These are phyloP conservation scores for Thecophora atra DNA, from an alignment of 2,888 invertebrate species.

Conservation along the genomic window DNA sequence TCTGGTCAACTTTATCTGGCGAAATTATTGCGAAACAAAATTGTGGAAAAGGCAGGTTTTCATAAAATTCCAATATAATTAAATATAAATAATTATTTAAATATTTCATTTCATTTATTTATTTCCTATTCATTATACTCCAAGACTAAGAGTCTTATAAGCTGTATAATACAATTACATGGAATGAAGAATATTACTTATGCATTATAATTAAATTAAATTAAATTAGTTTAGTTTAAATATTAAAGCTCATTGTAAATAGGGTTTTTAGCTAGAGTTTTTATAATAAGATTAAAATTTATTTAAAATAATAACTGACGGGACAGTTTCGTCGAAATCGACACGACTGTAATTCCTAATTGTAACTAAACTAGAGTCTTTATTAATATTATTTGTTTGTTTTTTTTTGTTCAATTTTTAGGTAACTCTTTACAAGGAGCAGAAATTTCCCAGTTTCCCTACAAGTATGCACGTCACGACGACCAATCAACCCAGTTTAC, in stretches of 20 bases:
- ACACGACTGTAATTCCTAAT: no score
- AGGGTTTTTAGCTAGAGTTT: no score
- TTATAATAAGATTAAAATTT: no score
- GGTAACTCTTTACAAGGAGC: constrained; percentile 62
- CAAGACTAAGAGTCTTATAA: no score
- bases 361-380: neutral
- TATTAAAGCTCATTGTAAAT: neutral
- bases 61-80: no score
- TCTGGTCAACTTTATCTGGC: constrained; percentile 93
- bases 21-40: constrained; percentile 86
- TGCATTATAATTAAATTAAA: no score
- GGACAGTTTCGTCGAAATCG: no score
- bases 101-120: neutral
- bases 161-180: no score
- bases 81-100: neutral
- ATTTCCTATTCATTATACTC: no score
- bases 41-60: constrained; percentile 80
- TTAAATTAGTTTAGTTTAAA: neutral
- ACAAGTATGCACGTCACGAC: constrained; percentile 55
- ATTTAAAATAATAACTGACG: no score
- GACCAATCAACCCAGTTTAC: constrained; percentile 73
- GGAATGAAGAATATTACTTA: no score
- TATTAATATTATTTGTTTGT: neutral
- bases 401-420: constrained; percentile 36
- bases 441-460: constrained; percentile 60